Base-by-base conservation (phyloP, 2,113 vertebrate species). In the Choloepus hoffmanni region DNA sequence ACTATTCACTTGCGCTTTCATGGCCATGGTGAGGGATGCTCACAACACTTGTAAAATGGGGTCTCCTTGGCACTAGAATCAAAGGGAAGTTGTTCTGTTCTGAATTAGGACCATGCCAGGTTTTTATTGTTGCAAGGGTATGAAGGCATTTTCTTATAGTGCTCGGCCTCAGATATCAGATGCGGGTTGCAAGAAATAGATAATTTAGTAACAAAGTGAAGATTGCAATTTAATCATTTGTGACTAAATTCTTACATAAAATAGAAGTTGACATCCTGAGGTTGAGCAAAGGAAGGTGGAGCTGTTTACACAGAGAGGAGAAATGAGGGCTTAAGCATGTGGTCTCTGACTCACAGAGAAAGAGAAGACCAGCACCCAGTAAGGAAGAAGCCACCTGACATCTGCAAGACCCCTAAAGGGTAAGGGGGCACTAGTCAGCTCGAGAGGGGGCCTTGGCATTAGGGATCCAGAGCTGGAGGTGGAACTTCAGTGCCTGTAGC, bases 401-500 rank as follows among this genome's bases (percentile, higher is more conserved):
- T 60, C 79, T 58, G 23, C 55, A 36, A 23, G 9, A 62, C 33
- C 36, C 50, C 50, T 9, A 62, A 62, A 21, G 40, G 24, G 43
- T 45, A 45, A 45, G 43, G 50, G 33, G 40, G 73, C 28, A 16
- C 15, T 9, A 40, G 30, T 70, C n/a, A 43, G 26, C n/a, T 30
- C 63, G 9, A 65, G 7, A 23, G n/a, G 18, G 10, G 43, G 13
- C 30, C 33, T 81, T 28, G 65, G 16, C 65, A 33, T 48, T 26
- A 30, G 12, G 48, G 84, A 63, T 45, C 23, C 65, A 43, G 10
- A 26, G 43, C 81, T 60, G 19, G 19, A 1, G 36, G 73, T 23
- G 43, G 36, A 28, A 19, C 43, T 55, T 97, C 60, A 95, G 18
- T 70, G 88, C 83, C 30, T 97, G 0, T 96, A 98, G 93, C 96